Evolutionary conservation across 2,113 vertebrate species (phyloP), one percentile per base, ranked within the genome.

Genomic region (Numenius arquata): DNA sequence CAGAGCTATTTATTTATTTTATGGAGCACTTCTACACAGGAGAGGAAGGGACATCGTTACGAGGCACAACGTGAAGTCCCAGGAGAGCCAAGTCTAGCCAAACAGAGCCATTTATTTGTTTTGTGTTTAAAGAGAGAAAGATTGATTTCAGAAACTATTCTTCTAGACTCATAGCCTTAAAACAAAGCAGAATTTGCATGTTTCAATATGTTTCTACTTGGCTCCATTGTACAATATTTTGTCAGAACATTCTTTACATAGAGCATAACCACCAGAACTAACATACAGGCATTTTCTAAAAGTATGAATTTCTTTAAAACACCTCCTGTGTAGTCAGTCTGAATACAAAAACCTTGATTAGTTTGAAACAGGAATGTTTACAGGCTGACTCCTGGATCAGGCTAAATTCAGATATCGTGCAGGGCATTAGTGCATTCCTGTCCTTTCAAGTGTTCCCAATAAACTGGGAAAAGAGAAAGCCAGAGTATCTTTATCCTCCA

Each of bases 1-100:
- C 34, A 81, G 71, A 59, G 66, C 59, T 93, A 78, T 96, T 79
- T 67, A 18, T 87, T 92, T 92, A 58, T 93, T 96, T 96, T 90
- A 86, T 70, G 43, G 63, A 85, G 38, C 26, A 90, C 41, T 50
- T 85, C 76, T 56, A 61, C 77, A n/a, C 25, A 65, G 70, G 36
- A 75, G 62, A 87, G 66, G 78, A 93, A 53, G 36, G 73, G 74
- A 85, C 84, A 73, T n/a, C 0, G 0, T 93, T 82, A 92, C 6
- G 4, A 92, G 48, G 43, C 71, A 89, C 53, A 88, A 56, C 0
- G 0, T 8, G 4, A 78, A 87, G 61, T 75, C 85, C 73, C 5
- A 0, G n/a, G 53, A 78, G 50, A 40, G 34, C 4, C 0, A 0
- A 48, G 65, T 29, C 53, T 9, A 53, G 50, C 61, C 65, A 82